Evolutionary conservation across 2,113 vertebrate genomes (phyloP).

Genomic region (Rhegmatorhina hoffmannsi): DNA sequence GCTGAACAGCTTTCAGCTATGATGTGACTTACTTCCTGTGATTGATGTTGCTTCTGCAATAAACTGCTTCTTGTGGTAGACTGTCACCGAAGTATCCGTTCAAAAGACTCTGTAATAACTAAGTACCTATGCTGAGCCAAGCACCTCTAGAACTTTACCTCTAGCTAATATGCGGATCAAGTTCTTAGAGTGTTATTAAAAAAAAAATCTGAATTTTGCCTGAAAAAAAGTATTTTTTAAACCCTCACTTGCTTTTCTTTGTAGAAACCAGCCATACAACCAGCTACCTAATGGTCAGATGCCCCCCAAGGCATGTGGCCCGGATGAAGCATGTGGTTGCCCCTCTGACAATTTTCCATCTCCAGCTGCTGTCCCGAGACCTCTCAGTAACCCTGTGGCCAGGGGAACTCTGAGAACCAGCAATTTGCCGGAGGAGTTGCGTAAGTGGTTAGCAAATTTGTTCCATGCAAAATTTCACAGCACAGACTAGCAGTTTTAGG

Average conservation of each 20-base stretch:
- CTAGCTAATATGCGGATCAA: neutral
- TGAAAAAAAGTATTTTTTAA: neutral
- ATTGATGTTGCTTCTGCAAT: neutral
- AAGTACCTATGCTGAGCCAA: neutral
- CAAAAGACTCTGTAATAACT: neutral
- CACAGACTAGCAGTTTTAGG: neutral
- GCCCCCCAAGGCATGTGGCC: neutral
- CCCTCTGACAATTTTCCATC: conserved; percentile 50
- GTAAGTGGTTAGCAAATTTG: conserved; percentile 72
- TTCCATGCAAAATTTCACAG: conserved; percentile 20
- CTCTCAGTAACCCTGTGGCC: conserved; percentile 65
- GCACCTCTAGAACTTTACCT: neutral
- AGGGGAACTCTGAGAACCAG: conserved; percentile 78
- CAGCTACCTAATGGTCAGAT: conserved; percentile 42
- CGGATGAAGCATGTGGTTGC: neutral
- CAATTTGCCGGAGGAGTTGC: conserved; percentile 79
- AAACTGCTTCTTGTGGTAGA: neutral
- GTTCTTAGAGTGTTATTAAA: neutral
- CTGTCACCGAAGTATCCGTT: neutral
- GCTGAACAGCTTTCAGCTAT: neutral
- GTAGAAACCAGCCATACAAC: conserved; percentile 66
- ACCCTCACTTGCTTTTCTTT: neutral
- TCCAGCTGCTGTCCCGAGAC: conserved; percentile 69
- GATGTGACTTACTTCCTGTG: neutral
- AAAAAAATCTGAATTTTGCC: neutral